Evolutionary conservation across 2,888 invertebrate genomes (phyloP), one percentile per base, ranked within the genome.

Genomic region (Cephalotes varians): DNA sequence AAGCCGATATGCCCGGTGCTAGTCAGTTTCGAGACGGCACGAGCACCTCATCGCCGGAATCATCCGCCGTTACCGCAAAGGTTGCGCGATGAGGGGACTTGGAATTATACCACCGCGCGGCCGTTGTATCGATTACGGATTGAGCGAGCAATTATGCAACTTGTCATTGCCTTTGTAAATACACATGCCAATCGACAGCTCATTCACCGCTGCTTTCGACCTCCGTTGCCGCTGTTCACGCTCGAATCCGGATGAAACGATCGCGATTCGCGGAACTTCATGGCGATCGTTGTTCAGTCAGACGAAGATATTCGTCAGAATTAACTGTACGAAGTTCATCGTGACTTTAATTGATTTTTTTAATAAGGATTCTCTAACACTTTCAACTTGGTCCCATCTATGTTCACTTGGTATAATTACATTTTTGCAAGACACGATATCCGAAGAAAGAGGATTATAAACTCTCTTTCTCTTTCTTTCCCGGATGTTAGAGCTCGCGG

Each of bases 41-140:
- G 64, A n/a, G 28, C 18, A 12, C 62, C 40, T 1, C 5, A 5
- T 3, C 34, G 34, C 40, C 62, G 37, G 25, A 28, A 34, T 18
- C 25, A 18, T 12, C 25, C 21, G 21, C 7, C 74, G 47, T 25
- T 40, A n/a, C n/a, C 58, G 44, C 31, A 47, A 60, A 47, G 25
- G 37, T 31, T 37, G 34, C 34, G 34, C 25, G n/a, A 76, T n/a
- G n/a, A 54, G 28, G 28, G 15, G 37, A 40, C 9, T 85, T 87
- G 85, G 88, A 87, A 88, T 90, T 87, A 88, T 79, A 40, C 85
- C 58, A 65, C n/a, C 40, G 58, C 60, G 40, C 40, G 83, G n/a
- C 31, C 67, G 37, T 73, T 58, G 62, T 67, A 65, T 73, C 67
- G 74, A 81, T 81, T 72, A 71, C 49, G 44, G 37, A 25, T 60